A percentile compares a stretch with the other conserved stretches of the same genome.
These are phyloP conservation scores for Scomberomorus guttatus DNA, from an alignment of 2,797 vertebrate genomes.

Conservation along the genomic window DNA sequence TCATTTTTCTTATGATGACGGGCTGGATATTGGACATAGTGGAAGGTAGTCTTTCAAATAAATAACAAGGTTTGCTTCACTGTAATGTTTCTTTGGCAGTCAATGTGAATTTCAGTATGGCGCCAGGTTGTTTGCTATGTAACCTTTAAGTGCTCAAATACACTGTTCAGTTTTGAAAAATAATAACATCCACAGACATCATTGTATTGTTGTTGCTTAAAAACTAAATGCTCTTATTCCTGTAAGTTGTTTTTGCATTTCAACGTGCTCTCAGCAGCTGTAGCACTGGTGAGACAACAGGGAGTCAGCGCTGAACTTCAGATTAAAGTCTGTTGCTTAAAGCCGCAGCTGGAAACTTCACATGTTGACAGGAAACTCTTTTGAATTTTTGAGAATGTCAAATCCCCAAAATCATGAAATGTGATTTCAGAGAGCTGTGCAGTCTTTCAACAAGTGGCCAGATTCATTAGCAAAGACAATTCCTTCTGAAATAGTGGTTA, in stretches of 20 bases:
- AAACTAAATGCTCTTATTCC: conserved; percentile 38
- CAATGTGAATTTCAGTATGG: conserved; percentile 39
- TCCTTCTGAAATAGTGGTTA: conserved; percentile 20
- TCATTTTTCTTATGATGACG: no score
- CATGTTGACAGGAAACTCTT: conserved; percentile 46
- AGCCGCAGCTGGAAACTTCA: conserved; percentile 45
- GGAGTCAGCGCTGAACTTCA: conserved; percentile 55
- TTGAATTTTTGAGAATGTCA: conserved; percentile 50
- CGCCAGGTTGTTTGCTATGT: conserved; percentile 37
- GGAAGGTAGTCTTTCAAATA: conserved; percentile 44
- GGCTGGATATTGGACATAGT: conserved; percentile 25
- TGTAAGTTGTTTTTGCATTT: conserved; percentile 55
- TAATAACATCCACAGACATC: conserved; percentile 31
- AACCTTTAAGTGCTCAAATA: conserved; percentile 52
- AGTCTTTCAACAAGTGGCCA: conserved; percentile 26
- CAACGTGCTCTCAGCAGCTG: conserved; percentile 50
- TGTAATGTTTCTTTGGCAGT: conserved; percentile 34
- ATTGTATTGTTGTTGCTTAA: conserved; percentile 37
- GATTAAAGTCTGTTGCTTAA: conserved; percentile 52
- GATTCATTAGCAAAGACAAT: conserved; percentile 26
- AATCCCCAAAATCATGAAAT: conserved; percentile 55
- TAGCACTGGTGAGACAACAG: conserved; percentile 47
- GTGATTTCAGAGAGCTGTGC: conserved; percentile 52
- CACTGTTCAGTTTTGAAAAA: conserved; percentile 39
- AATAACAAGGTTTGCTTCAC: conserved; percentile 39